Evolutionary conservation across 2,113 vertebrate species (phyloP).

Genomic region (Myotis davidii): DNA sequence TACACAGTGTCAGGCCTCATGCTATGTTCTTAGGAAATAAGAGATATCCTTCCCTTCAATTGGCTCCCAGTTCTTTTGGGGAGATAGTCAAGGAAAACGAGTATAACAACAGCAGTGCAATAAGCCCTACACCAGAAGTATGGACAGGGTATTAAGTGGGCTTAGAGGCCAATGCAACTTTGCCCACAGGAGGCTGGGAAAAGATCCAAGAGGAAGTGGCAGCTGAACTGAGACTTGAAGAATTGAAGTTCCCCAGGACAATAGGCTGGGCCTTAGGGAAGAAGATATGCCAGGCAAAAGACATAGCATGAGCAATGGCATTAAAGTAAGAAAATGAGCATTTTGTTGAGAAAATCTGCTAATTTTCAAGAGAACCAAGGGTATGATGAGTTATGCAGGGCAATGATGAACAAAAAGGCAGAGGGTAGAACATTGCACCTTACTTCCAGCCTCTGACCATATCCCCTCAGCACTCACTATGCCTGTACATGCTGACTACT

Average conservation of each 20-base stretch:
- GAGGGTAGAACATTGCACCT: too few relatives aligned
- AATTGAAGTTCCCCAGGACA: background rate
- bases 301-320: background rate
- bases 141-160: background rate
- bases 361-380: background rate
- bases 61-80: constrained; percentile 18
- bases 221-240: constrained; percentile 9
- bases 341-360: background rate
- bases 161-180: background rate
- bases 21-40: constrained; percentile 15
- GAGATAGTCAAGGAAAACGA: constrained; percentile 31
- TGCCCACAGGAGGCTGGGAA: constrained; percentile 1
- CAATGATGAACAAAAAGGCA: background rate
- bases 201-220: constrained; percentile 46
- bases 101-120: background rate
- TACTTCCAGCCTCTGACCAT: background rate
- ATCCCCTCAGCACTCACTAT: background rate
- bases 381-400: background rate
- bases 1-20: background rate
- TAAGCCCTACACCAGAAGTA: background rate
- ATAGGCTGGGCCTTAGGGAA: background rate
- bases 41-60: constrained; percentile 1
- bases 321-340: background rate
- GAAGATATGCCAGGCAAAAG: background rate
- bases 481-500: too few relatives aligned